Evolutionary conservation across 2,888 invertebrate species (phyloP), one percentile per base, ranked within the genome.

Genomic region (Leuctra nigra): DNA sequence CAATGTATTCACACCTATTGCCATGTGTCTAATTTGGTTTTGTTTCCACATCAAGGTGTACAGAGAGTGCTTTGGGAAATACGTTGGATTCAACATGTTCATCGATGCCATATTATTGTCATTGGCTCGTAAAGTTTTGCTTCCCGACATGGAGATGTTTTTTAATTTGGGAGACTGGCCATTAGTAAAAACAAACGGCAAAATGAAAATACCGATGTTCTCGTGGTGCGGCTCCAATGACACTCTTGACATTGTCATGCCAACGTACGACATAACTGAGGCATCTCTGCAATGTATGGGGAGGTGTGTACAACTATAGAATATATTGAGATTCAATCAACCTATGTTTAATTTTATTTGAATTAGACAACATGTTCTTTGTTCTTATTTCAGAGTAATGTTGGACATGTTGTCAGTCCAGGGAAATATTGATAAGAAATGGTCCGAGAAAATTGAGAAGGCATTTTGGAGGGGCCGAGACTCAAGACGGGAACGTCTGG

Each of bases 101-200:
- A 83, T 90, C 73, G 97, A 98, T 73, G 83, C 85, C 44, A 84
- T 93, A 58, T 72, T 98, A 24, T 70, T 91, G 46, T 94, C 91
- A 0, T 69, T 98, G 50, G 72, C 84, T 13, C 78, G 94, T 62
- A 92, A 93, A 78, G 84, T 87, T 20, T 66, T 73, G 20, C 70
- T 97, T 54, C 94, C 95, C 3, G 88, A 97, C 72, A 74, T 90
- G 65, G 95, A 97, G 71, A 82, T 97, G 66, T 86, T 95, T 63
- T 80, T 90, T 47, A 98, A 97, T 74, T 77, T 97, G 13, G 97
- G 97, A 14, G 97, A 98, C 72, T 97, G 96, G 96, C 97, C 97
- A 0, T 73, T 97, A 22, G 81, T 84, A 1, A 68, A 70, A 16
- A 69, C 70, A 60, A 71, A 69, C 38, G 71, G 78, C 0, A 70